Percentiles rank a stretch among this genome's conserved stretches.
Conservation (phyloP, 2,888 invertebrate genomes). For the Himalopsyche japonica region DNA sequence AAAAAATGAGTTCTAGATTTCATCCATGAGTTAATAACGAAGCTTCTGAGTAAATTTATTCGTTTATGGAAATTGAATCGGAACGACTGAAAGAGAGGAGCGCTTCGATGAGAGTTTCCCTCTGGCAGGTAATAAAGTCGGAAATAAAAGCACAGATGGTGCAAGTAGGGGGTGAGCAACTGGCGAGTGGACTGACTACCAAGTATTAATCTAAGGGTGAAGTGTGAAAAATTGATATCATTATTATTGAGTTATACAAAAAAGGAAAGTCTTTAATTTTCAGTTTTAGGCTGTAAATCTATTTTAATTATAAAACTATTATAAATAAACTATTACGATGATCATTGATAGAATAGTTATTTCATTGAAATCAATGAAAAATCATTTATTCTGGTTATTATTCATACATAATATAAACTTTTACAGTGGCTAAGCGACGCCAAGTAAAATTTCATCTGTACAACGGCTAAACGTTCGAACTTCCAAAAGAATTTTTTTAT, state of each 20-base stretch:
- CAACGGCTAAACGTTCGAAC: too few species aligned
- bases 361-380: too few species aligned
- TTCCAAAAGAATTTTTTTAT: too few species aligned
- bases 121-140: background rate
- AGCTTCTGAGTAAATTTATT: background rate
- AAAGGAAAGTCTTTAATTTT: background rate
- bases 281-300: too few species aligned
- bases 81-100: background rate
- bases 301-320: too few species aligned
- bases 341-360: too few species aligned
- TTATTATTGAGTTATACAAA: background rate
- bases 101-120: background rate
- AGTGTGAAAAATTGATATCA: background rate
- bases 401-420: too few species aligned
- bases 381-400: too few species aligned
- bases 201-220: background rate
- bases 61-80: background rate
- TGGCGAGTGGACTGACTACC: background rate
- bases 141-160: background rate
- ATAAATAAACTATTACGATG: too few species aligned
- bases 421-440: too few species aligned
- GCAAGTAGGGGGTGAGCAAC: background rate
- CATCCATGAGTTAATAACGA: background rate
- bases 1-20: background rate
- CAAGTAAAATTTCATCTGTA: too few species aligned